These are phyloP conservation scores for Adelges cooleyi DNA, from an alignment of 1,140 invertebrate species.

Conservation along the genomic window DNA sequence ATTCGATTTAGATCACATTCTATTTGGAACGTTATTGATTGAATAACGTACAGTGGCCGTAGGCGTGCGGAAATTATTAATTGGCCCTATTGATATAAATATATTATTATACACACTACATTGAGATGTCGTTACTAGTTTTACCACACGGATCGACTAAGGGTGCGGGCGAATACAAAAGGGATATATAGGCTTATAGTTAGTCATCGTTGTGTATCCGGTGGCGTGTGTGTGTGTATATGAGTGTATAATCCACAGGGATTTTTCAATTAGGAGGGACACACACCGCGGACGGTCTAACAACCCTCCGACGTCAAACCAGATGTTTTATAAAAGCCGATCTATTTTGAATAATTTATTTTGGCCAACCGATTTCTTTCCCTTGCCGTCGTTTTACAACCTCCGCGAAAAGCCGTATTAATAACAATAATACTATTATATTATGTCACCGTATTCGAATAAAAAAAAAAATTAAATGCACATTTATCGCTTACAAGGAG, in stretches of 20 bases:
- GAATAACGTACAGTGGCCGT: too few species aligned
- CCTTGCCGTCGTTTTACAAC: too few species aligned
- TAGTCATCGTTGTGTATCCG: constrained; percentile 5
- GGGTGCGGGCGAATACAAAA: constrained; percentile 14
- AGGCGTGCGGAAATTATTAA: not conserved
- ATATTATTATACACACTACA: too few species aligned
- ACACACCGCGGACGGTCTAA: constrained; percentile 13
- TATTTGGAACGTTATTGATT: too few species aligned
- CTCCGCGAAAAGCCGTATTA: too few species aligned
- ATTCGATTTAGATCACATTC: too few species aligned
- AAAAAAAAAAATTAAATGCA: too few species aligned
- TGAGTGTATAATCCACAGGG: constrained; percentile 9
- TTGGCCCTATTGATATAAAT: constrained; percentile 6
- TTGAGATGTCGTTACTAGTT: not conserved
- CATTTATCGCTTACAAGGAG: too few species aligned
- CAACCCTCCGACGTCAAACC: constrained; percentile 6
- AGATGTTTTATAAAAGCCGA: constrained; percentile 23
- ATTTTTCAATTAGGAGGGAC: constrained; percentile 22
- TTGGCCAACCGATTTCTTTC: too few species aligned
- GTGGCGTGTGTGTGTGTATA: not conserved
- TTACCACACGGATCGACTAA: not conserved
- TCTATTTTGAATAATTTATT: constrained; percentile 19
- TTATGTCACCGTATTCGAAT: too few species aligned
- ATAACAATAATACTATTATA: too few species aligned
- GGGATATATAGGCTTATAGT: constrained; percentile 13